These are phyloP conservation scores for Lutjanus argentimaculatus DNA, from an alignment of 2,797 vertebrate species.

Conservation along the genomic window DNA sequence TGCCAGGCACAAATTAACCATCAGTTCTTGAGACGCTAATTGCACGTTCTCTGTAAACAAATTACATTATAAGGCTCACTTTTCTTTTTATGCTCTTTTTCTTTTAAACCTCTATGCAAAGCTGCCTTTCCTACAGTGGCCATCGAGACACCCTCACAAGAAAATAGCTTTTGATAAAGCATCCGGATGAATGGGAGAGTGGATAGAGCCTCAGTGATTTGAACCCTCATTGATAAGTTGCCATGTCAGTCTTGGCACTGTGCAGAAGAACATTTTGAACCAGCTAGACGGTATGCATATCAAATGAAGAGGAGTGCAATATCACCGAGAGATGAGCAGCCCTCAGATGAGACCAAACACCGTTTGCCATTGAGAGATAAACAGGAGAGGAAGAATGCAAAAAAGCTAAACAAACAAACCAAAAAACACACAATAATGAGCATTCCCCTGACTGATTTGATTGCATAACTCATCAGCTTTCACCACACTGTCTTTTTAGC, in stretches of 20 bases:
- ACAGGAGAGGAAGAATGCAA: conserved; percentile 43
- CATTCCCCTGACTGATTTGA: conserved; percentile 79
- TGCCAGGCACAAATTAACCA: conserved; percentile 30
- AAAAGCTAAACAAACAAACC: conserved; percentile 63
- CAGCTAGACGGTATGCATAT: conserved; percentile 48
- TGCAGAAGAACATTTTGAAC: conserved; percentile 38
- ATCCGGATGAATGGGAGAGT: conserved; percentile 19
- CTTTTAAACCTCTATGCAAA: conserved; percentile 11
- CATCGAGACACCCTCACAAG: conserved; percentile 17
- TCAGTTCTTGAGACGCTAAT: conserved; percentile 50
- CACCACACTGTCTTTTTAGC: conserved; percentile 68
- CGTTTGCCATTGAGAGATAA: conserved; percentile 62
- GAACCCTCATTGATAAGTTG: conserved; percentile 46
- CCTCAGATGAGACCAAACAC: conserved; percentile 55
- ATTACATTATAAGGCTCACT: conserved; percentile 26
- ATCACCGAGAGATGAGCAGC: conserved; percentile 57
- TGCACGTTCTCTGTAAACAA: conserved; percentile 39
- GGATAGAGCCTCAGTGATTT: conserved; percentile 23
- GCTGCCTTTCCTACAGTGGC: conserved; percentile 9
- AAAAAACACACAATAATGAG: conserved; percentile 79
- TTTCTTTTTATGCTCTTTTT: conserved; percentile 14
- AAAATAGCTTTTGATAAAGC: conserved; percentile 46
- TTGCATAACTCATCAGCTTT: conserved; percentile 81
- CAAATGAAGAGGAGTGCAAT: conserved; percentile 52
- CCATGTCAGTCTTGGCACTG: conserved; percentile 44